phyloP scores from a whole-genome alignment of 2,797 vertebrate species.

The Paguma larvata region DNA sequence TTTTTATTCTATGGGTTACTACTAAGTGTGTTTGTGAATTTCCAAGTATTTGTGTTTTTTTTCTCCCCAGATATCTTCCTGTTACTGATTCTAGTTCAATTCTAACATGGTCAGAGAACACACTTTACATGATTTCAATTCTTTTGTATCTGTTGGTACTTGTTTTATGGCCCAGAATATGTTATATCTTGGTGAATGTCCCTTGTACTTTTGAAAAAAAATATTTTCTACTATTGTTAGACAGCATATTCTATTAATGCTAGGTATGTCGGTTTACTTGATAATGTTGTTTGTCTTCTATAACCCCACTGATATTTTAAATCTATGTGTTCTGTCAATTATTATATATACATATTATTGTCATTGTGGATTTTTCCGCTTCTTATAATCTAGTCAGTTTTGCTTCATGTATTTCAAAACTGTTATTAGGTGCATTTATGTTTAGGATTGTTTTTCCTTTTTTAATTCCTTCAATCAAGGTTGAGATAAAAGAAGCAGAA shows the following conservation, averaged over 20 bases:
- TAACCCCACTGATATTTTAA: background rate
- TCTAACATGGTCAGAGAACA: background rate
- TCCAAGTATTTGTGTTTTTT: background rate
- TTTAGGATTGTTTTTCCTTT: background rate
- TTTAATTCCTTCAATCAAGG: constrained; percentile 12
- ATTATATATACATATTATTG: background rate
- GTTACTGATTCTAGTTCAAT: background rate
- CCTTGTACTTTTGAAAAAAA: background rate
- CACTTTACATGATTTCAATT: background rate
- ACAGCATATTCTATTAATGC: background rate
- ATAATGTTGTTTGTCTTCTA: background rate
- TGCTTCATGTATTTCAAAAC: constrained; percentile 23
- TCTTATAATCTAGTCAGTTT: background rate
- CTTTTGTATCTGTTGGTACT: background rate
- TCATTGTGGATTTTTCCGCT: background rate
- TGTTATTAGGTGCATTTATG: background rate
- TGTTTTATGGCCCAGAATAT: background rate
- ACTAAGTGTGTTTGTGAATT: background rate
- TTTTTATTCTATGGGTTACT: background rate
- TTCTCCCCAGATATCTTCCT: background rate
- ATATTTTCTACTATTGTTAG: background rate
- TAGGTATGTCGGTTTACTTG: background rate
- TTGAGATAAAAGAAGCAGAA: constrained; percentile 39
- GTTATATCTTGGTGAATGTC: background rate
- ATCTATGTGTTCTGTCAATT: background rate